Base-by-base conservation (phyloP, 53 echinoderm and acorn worm species). In the Astropecten irregularis region DNA sequence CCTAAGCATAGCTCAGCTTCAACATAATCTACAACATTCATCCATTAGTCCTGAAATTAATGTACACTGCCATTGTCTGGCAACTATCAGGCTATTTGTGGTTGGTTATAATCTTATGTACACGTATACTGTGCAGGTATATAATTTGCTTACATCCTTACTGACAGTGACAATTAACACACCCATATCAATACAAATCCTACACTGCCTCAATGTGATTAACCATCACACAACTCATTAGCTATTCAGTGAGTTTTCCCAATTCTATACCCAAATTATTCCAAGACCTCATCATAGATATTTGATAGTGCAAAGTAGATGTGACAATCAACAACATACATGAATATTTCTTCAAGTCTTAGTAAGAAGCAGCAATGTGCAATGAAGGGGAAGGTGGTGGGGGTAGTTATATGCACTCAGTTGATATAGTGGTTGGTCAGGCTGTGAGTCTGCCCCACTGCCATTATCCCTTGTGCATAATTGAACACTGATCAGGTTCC, bases 381-480 rank as follows among this genome's bases (percentile, higher is more conserved):
- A 74, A 40, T 74, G 36, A 74, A 57, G 74, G 36, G 56, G 54
- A 57, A 74, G 56, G 74, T 74, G 74, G 40, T 74, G n/a, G 39
- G 52, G 74, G 39, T 46, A 68, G 64, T 64, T 66, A 66, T 66
- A 66, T 39, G 40, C 42, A 66, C 26, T 25, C 47, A 44, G 23
- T 44, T 46, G 68, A 46, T 74, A 57, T 51, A n/a, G 74, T 39
- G 30, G 25, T n/a, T n/a, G n/a, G n/a, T 60, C 20, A 37, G 31
- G 46, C 42, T 30, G 25, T n/a, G 31, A 79, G 79, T 47, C 79
- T 62, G 79, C 79, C 26, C 62, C 62, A 48, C 79, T 62, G 62
- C 79, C 62, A 79, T 79, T 79, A 79, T 79, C 79, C 79, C 79
- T 79, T 62, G 79, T 79, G 79, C 79, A 79, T 79, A 79, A 79